A percentile compares a stretch with the other conserved stretches of the same genome.
phyloP scores from a whole-genome alignment of 2,797 vertebrate genomes.

The Dicrostonyx torquatus region DNA sequence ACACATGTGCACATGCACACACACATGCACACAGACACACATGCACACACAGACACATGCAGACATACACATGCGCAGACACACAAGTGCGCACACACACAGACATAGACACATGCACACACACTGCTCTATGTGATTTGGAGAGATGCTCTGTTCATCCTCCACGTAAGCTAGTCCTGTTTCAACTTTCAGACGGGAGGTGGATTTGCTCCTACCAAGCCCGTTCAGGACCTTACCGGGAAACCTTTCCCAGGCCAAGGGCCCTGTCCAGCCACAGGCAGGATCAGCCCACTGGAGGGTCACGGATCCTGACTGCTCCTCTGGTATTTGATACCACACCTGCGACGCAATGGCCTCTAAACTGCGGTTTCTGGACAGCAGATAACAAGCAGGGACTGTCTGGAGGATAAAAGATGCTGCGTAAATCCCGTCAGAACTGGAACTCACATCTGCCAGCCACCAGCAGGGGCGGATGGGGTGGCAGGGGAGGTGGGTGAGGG shows the following conservation, averaged over 20 bases:
- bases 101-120: background rate
- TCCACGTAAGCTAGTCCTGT: background rate
- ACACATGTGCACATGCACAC: background rate
- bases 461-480: background rate
- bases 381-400: background rate
- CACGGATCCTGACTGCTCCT: fast-evolving
- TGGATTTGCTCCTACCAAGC: background rate
- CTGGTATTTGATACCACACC: background rate
- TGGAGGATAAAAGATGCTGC: background rate
- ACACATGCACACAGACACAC: no score
- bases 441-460: background rate
- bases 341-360: fast-evolving
- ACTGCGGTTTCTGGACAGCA: no score
- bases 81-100: background rate
- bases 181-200: background rate
- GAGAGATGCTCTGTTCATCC: background rate
- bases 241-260: background rate
- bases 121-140: background rate
- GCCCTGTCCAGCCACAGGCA: background rate
- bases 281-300: fast-evolving
- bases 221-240: background rate
- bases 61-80: no score
- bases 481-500: background rate
- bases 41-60: no score
- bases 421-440: background rate